Evolutionary conservation across 2,888 invertebrate genomes (phyloP), one percentile per base, ranked within the genome.

Genomic region (Drosophila sordidapex): DNA sequence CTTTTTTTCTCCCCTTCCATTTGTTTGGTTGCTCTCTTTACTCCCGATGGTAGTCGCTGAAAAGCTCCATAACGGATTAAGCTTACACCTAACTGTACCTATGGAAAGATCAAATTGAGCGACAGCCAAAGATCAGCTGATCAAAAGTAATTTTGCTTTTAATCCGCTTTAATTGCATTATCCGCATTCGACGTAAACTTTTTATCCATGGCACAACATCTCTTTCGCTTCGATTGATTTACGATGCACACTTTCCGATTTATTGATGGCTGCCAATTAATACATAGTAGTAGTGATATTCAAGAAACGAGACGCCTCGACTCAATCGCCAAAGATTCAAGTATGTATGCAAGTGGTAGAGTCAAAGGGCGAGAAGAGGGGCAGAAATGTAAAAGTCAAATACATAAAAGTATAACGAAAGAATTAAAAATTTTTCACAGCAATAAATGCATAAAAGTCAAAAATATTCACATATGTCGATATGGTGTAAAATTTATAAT

Each of bases 361-460:
- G 46, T 25, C 60, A 29, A 51, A 68, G 66, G 57, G 65, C 52
- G 63, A 73, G 61, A 46, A 46, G 35, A 54, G 18, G 40, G 68
- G 57, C 70, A 70, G 67, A 86, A 80, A 86, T 79, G 72, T 86
- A 76, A 86, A 81, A 87, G 84, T 76, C 76, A 70, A 88, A 88
- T 63, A 51, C 62, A 78, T 81, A 89, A 85, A 85, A 74, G 68
- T 74, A 86, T 90, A 90, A 79, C 79, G 76, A 73, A 72, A 82
- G 90, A 89, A 87, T 89, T 81, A 90, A 87, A 79, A 89, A 81
- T 80, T 89, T 87, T 88, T 90, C 90, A 88, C 88, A 90, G 90
- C 78, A 83, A 88, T 88, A 90, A 90, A 88, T 77, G 73, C 83
- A 88, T 88, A 89, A 90, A 87, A 84, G 52, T 82, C 72, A 79